Evolutionary conservation across 2,888 invertebrate species (phyloP).

Genomic region (Limenitis camilla): DNA sequence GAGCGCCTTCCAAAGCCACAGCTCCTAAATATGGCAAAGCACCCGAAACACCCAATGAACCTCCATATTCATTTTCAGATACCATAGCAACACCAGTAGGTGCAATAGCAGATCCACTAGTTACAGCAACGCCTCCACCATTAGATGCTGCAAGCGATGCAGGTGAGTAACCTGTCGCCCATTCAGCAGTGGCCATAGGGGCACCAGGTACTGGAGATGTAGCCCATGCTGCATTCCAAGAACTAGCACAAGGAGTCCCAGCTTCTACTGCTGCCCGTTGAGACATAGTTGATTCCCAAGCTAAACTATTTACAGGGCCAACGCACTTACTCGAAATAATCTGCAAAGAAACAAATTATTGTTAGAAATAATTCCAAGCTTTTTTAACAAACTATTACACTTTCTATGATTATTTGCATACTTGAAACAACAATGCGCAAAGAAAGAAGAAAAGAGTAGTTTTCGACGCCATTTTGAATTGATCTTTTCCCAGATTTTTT

Average conservation of each 20-base stretch:
- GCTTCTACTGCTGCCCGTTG: not conserved
- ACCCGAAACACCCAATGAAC: constrained; percentile 33
- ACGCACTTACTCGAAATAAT: constrained; percentile 17
- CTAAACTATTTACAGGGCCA: constrained; percentile 7
- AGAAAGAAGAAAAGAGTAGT: no score
- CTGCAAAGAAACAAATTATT: constrained; percentile 17
- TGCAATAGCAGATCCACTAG: constrained; percentile 35
- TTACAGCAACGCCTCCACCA: constrained; percentile 24
- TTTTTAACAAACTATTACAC: not conserved
- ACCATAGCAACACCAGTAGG: constrained; percentile 37
- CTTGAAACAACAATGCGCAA: no score
- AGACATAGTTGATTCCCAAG: constrained; percentile 3
- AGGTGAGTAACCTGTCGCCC: constrained; percentile 1
- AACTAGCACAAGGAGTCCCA: constrained; percentile 4
- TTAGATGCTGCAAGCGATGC: constrained; percentile 15
- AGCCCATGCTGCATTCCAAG: constrained; percentile 11
- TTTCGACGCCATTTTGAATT: no score
- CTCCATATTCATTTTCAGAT: constrained; percentile 38
- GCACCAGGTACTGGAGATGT: not conserved
- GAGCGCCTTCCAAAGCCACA: constrained; percentile 35
- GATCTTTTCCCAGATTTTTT: no score
- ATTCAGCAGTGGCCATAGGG: constrained; percentile 1
- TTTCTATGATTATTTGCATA: constrained; percentile 5
- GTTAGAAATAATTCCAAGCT: not conserved
- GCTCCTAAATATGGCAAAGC: constrained; percentile 39